Evolutionary conservation across 2,797 vertebrate genomes (phyloP), one percentile per base, ranked within the genome.

Genomic region (Micropoecilia bifurca): DNA sequence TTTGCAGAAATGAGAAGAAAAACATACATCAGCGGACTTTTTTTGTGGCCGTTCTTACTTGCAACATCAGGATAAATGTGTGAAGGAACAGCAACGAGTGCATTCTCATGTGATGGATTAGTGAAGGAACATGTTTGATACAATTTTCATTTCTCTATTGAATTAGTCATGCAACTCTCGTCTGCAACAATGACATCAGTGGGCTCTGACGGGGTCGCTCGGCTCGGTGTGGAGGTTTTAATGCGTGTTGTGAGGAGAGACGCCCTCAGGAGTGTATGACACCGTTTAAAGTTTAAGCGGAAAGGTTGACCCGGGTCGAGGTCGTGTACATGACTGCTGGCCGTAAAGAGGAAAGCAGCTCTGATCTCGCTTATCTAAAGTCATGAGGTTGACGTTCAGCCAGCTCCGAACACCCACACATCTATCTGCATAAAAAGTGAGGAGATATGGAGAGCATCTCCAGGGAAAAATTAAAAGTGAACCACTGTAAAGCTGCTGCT

Each of bases 121-220:
- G 75, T 74, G 80, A 22, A 20, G 39, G 80, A 80, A 53, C 55
- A 71, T 75, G 80, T 75, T 83, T 77, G 80, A 63, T 72, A 46
- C 85, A 83, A 86, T 86, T 74, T 88, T 88, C 74, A 83, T 88
- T 90, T 90, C 81, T 91, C 88, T 89, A 81, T 71, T 89, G 63
- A 86, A 91, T 91, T 84, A 79, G 46, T 74, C 43, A 53, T 43
- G 36, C 72, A 69, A 59, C 72, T 75, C 69, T 83, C 75, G 72
- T 83, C 66, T 81, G 41, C 74, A 85, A 80, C 74, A 59, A 30
- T 4, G 0, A 59, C 45, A 72, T 71, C 14, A 33, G 16, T 55
- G 25, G 14, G 41, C 63, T 80, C 36, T 0, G 4, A 63, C 45
- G 1, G 25, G 1, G 3, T 30, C 69, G 18, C 43, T 83, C 25